Evolutionary conservation across 2,888 invertebrate genomes (phyloP).

Genomic region (Imbricaverruca yamaguchii): DNA sequence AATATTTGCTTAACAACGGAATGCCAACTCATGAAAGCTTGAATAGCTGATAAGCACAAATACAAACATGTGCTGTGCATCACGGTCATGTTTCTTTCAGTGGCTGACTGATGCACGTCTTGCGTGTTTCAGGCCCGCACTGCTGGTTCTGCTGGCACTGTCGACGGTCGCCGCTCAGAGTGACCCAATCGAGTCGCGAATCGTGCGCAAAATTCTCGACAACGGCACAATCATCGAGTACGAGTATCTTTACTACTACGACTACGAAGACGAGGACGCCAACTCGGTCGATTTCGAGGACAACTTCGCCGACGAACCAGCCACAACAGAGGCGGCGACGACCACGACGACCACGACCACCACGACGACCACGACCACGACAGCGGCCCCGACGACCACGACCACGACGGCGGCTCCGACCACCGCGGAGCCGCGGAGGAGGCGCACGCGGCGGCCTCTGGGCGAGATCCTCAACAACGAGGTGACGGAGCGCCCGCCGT

Average conservation of each 20-base stretch:
- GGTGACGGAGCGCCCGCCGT: neutral
- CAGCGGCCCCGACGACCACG: neutral
- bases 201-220: slow-evolving; percentile 11
- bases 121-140: neutral
- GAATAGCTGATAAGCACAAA: too few species aligned
- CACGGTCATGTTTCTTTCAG: neutral
- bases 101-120: neutral
- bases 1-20: too few species aligned
- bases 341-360: neutral
- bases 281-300: slow-evolving; percentile 16
- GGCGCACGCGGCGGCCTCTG: neutral
- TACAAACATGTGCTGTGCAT: too few species aligned
- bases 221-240: slow-evolving; percentile 22
- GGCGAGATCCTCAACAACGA: neutral
- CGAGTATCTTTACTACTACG: slow-evolving; percentile 20
- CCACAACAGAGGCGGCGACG: neutral
- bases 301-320: neutral
- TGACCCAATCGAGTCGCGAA: slow-evolving; percentile 6
- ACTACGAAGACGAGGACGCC: neutral
- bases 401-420: neutral
- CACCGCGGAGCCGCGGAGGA: neutral
- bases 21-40: too few species aligned
- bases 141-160: neutral
- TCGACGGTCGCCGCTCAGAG: neutral
- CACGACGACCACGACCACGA: neutral